Conservation (phyloP, 2,888 invertebrate genomes). For the Mactromeris polynyma region DNA sequence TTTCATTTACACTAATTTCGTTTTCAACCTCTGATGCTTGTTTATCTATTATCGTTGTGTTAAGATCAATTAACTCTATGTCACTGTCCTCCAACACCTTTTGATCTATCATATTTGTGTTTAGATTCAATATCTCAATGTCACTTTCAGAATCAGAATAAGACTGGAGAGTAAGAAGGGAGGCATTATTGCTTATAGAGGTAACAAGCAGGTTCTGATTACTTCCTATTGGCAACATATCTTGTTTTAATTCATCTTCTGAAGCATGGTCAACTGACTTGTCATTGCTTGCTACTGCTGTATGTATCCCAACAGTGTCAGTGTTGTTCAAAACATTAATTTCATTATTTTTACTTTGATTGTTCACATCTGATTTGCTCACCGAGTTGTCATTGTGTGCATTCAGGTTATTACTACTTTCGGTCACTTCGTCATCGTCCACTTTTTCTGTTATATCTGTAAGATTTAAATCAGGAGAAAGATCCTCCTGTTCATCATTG, state of each 20-base stretch:
- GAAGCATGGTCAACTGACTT: no score
- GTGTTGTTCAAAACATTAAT: neutral
- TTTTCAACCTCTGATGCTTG: no score
- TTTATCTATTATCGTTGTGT: no score
- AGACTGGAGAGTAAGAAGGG: neutral
- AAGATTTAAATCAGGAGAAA: no score
- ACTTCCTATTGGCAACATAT: neutral
- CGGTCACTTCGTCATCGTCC: neutral
- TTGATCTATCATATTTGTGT: no score
- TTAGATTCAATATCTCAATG: neutral
- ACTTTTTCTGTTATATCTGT: neutral
- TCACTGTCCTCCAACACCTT: neutral
- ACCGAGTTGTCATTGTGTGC: neutral
- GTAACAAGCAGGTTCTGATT: neutral
- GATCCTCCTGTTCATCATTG: no score
- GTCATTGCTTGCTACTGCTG: neutral
- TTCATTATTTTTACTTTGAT: neutral
- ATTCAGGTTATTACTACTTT: neutral
- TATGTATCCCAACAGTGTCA: neutral
- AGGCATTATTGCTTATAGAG: neutral
- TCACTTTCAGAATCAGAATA: constrained; percentile 12
- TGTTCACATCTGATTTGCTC: neutral
- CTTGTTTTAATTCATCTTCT: neutral
- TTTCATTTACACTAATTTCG: no score
- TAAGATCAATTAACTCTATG: neutral